Percentiles rank a stretch among this genome's conserved stretches.
phyloP scores from a whole-genome alignment of 1,140 invertebrate genomes.

The Philotrypesis tridentata region DNA sequence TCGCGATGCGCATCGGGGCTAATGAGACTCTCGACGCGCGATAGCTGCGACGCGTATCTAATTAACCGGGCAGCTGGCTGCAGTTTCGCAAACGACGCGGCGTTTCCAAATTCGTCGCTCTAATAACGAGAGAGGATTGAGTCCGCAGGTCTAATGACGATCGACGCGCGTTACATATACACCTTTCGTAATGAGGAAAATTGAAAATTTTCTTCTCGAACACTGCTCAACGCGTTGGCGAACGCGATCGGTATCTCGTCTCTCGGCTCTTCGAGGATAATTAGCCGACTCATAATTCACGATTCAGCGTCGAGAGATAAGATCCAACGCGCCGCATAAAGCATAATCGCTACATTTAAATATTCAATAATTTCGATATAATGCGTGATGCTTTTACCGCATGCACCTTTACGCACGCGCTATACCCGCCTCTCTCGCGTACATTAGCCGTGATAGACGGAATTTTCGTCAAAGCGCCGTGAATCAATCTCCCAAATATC shows the following conservation, averaged over 20 bases:
- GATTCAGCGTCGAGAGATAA: not conserved
- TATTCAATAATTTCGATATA: not conserved
- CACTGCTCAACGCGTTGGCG: too few species aligned
- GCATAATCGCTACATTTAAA: not conserved
- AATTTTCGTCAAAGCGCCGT: slow-evolving; percentile 14
- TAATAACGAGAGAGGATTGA: too few species aligned
- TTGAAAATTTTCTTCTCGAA: not conserved
- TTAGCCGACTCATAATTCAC: not conserved
- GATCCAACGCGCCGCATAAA: too few species aligned
- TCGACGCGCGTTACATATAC: too few species aligned
- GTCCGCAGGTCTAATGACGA: too few species aligned
- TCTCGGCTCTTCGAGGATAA: not conserved
- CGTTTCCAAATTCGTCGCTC: not conserved
- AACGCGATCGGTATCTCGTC: too few species aligned
- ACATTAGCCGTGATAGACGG: too few species aligned
- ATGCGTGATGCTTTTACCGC: too few species aligned
- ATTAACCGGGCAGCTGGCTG: not conserved
- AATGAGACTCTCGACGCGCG: not conserved
- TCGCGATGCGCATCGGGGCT: not conserved
- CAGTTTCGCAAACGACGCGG: not conserved
- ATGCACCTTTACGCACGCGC: not conserved
- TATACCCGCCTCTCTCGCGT: too few species aligned
- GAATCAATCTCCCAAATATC: slow-evolving; percentile 8
- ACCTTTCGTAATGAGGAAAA: not conserved
- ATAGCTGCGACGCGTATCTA: not conserved